Evolutionary conservation across 2,797 vertebrate genomes (phyloP), one percentile per base, ranked within the genome.

Genomic region (Natrix natrix): DNA sequence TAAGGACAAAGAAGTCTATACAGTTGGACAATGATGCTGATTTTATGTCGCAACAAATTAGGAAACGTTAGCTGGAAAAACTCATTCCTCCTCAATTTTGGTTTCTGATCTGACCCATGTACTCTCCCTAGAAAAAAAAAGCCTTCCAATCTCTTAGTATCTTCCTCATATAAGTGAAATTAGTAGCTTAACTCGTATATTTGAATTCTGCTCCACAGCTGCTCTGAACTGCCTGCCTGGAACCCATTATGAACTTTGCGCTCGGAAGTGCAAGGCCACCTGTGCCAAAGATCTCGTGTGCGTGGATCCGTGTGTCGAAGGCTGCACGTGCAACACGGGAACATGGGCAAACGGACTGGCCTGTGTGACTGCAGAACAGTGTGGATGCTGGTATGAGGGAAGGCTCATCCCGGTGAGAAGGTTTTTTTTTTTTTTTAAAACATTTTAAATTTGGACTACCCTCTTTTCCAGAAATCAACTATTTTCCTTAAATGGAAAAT

Each of bases 231-330:
- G 98, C 93, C 97, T 96, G 0, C 89, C 94, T 12, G 98, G 98
- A 96, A 98, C 98, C 96, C 98, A 98, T 94, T 98, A 98, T 22
- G 98, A 98, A 86, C 86, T 97, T 20, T 98, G 98, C 88, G 96
- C 97, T 74, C 94, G 97, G 26, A 97, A 97, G 61, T 99, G 98
- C 95, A 97, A 98, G 0, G 95, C 97, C 37, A 97, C 95, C 92
- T 99, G 98, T 95, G 28, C 69, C 0, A 10, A 26, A 3, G 43
- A 93, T 11, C 89, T 94, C 28, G 69, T 83, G 8, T 99, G 98
- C 91, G 96, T 96, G 28, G 97, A 94, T 26, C 92, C 95, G 92
- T 98, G 98, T 66, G 93, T 96, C 14, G 98, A 98, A 94, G 97
- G 97, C 94, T 99, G 98, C 22, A 97, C 98, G 94, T 99, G 98